Evolutionary conservation across 2,888 invertebrate genomes (phyloP).

Genomic region (Sepiola atlantica): DNA sequence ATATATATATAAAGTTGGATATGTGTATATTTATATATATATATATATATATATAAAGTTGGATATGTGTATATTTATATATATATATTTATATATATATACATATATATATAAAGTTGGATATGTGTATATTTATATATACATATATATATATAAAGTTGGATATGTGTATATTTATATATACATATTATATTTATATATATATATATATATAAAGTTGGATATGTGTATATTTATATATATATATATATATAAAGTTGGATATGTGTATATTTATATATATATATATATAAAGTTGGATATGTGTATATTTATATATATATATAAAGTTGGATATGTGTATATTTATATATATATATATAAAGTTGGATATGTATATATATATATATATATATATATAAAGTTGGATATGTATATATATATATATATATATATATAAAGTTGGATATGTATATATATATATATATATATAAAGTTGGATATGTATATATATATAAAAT

Average conservation of each 20-base stretch:
- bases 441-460: neutral
- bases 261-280: neutral
- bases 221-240: neutral
- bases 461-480: neutral
- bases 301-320: neutral
- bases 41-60: neutral
- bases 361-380: neutral
- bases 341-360: neutral
- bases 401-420: neutral
- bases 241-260: neutral
- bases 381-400: neutral
- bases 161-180: neutral
- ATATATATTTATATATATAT: neutral
- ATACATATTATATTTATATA: neutral
- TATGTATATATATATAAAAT: neutral
- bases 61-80: neutral
- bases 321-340: neutral
- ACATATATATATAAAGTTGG: neutral
- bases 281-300: neutral
- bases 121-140: neutral
- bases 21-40: neutral
- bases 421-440: neutral
- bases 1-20: neutral
- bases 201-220: neutral
- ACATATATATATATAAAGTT: neutral